Base-by-base conservation (phyloP, 2,797 vertebrate species). In the Enteromius argenteus region DNA sequence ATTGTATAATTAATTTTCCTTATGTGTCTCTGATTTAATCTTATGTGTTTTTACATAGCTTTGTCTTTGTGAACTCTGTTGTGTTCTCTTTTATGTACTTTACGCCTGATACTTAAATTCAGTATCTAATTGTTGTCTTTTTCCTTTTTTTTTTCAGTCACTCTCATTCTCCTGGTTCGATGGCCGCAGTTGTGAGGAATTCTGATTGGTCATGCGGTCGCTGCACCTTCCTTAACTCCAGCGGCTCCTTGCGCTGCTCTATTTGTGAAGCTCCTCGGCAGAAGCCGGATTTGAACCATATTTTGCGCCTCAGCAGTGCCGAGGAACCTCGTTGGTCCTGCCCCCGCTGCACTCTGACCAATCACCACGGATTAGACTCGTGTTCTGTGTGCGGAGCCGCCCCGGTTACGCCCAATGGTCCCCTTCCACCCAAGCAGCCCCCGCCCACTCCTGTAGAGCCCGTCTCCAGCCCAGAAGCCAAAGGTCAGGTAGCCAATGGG, bases 211-310 rank as follows among this genome's bases (percentile, higher is more conserved):
- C 98, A 81, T 99, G 98, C 84, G 95, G 96, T n/a, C 98, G 98
- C 90, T 99, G 98, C 92, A 99, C 98, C 84, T 99, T 97, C 92
- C 90, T 99, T 90, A 99, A 99, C 87, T 94, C 95, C 0, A 95
- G 96, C 0, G 96, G 95, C 6, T 96, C 97, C 82, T 96, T 97
- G 32, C 97, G 98, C 90, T 99, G 98, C 90, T 98, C 97, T 91
- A 99, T 99, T 89, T 99, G 98, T 0, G 98, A 99, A 92, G 98
- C 98, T 0, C 98, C 98, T 0, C 97, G 98, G 15, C 97, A 98
- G 92, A 98, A 97, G 67, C 98, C 98, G 0, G 98, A 99, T 92
- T 96, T 99, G 3, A 98, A 99, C 91, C 96, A 97, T 90, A 99
- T 99, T 94, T 92, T 99, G 84, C 94, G 97, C 21, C 96, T 99